These are phyloP conservation scores for Globia sparganii DNA, from an alignment of 2,888 invertebrate species.

Conservation along the genomic window DNA sequence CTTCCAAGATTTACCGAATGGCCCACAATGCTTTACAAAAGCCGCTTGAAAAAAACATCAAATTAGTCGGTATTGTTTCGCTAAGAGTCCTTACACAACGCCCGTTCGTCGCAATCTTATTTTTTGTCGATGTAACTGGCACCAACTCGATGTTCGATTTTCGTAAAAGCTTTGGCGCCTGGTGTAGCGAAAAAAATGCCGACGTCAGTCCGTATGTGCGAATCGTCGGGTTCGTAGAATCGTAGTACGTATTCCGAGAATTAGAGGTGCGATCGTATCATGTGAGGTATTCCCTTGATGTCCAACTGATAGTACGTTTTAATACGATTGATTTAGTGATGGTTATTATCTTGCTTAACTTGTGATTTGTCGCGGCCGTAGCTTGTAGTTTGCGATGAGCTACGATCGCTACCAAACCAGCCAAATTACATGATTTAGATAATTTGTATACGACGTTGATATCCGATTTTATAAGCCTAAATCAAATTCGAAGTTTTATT, in stretches of 20 bases:
- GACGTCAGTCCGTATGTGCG: slow-evolving; percentile 79
- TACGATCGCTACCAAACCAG: background rate
- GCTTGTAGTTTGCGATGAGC: background rate
- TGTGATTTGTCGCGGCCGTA: background rate
- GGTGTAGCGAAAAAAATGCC: slow-evolving; percentile 77
- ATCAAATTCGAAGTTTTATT: no score
- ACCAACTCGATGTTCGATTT: slow-evolving; percentile 71
- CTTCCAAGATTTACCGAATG: slow-evolving; percentile 62
- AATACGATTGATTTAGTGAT: slow-evolving; percentile 16
- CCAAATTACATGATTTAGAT: background rate
- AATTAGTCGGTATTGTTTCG: slow-evolving; percentile 86
- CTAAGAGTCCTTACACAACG: slow-evolving; percentile 79
- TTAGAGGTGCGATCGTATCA: slow-evolving; percentile 68
- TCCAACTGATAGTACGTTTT: slow-evolving; percentile 23
- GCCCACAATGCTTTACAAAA: slow-evolving; percentile 64
- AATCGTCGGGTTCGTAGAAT: slow-evolving; percentile 82
- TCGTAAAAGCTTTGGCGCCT: slow-evolving; percentile 89
- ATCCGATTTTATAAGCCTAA: background rate
- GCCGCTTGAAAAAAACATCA: slow-evolving; percentile 71
- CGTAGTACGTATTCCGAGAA: slow-evolving; percentile 80
- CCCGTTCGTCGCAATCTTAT: slow-evolving; percentile 79
- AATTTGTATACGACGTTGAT: background rate
- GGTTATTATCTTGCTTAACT: background rate
- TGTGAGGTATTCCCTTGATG: slow-evolving; percentile 66
- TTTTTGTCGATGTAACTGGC: slow-evolving; percentile 75